Evolutionary conservation across 2,888 invertebrate species (phyloP).

Genomic region (Antheraea assamensis): DNA sequence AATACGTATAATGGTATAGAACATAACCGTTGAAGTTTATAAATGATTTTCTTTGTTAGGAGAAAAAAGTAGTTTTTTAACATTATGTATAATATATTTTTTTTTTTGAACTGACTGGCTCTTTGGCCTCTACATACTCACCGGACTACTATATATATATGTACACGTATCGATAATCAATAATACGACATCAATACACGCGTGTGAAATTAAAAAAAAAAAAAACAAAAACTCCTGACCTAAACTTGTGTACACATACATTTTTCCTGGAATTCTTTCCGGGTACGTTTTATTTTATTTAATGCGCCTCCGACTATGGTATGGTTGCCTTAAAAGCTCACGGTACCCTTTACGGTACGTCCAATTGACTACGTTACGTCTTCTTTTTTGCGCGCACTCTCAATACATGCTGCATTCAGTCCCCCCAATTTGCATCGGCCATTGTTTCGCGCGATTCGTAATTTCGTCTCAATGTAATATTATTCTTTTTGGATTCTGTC

Average conservation of each 20-base stretch:
- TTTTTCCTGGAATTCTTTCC: conserved; percentile 41
- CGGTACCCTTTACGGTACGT: conserved; percentile 59
- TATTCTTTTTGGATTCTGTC: conserved; percentile 46
- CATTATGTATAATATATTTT: too few relatives aligned
- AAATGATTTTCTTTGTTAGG: too few relatives aligned
- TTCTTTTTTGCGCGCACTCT: conserved; percentile 59
- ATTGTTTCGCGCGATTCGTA: conserved; percentile 71
- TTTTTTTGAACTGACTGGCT: too few relatives aligned
- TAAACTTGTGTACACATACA: conserved; percentile 23
- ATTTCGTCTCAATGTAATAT: conserved; percentile 57
- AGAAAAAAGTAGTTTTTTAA: too few relatives aligned
- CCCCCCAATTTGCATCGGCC: conserved; percentile 73
- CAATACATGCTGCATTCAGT: conserved; percentile 58
- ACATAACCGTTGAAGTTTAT: too few relatives aligned
- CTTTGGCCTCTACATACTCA: too few relatives aligned
- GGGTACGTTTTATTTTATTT: conserved; percentile 51
- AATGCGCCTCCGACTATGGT: conserved; percentile 60
- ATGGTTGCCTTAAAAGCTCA: conserved; percentile 56
- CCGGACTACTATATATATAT: too few relatives aligned
- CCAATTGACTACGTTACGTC: conserved; percentile 57
- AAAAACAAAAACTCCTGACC: conserved; percentile 16
- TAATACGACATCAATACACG: background rate
- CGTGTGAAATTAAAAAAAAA: conserved; percentile 15
- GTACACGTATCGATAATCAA: background rate
- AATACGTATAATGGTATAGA: too few relatives aligned